Percentiles rank a stretch among this genome's conserved stretches.
Conservation (phyloP, 2,113 vertebrate species). For the Eptesicus fuscus region DNA sequence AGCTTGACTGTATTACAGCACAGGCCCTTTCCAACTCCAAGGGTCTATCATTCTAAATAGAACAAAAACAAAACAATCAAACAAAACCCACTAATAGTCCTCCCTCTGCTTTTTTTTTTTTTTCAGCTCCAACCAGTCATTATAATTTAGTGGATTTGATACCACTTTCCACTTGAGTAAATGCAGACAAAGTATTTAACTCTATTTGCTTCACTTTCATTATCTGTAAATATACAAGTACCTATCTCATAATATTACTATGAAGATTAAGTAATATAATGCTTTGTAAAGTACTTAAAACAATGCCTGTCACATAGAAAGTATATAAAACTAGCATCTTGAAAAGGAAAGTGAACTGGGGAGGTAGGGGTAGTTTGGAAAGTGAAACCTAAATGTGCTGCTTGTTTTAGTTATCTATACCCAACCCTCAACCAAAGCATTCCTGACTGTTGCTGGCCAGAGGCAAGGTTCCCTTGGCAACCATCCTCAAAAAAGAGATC, state of each 20-base stretch:
- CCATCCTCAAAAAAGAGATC: slow-evolving; percentile 34
- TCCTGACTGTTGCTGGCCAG: slow-evolving; percentile 26
- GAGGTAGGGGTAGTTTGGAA: background rate
- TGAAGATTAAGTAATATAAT: background rate
- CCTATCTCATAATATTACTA: slow-evolving; percentile 1
- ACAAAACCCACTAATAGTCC: background rate
- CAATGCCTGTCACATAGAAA: background rate
- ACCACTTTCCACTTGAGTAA: slow-evolving; percentile 25
- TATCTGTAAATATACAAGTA: slow-evolving; percentile 11
- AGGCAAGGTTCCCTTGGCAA: slow-evolving; percentile 59
- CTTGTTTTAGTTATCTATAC: slow-evolving; percentile 43
- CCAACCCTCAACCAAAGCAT: slow-evolving; percentile 31
- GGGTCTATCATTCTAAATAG: slow-evolving; percentile 27
- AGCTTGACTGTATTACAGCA: background rate
- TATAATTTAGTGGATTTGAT: background rate
- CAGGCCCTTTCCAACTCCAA: slow-evolving; percentile 1
- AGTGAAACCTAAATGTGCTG: slow-evolving; percentile 31
- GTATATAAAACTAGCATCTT: background rate
- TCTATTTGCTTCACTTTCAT: slow-evolving; percentile 22
- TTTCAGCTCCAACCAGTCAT: background rate
- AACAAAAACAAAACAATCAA: slow-evolving; percentile 34
- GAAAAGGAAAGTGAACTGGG: background rate
- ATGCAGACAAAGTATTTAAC: slow-evolving; percentile 18
- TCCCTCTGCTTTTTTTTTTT: background rate
- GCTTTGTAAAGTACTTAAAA: slow-evolving; percentile 47